Evolutionary conservation across 2,888 invertebrate species (phyloP), one percentile per base, ranked within the genome.

Genomic region (Drosophila subsilvestris): DNA sequence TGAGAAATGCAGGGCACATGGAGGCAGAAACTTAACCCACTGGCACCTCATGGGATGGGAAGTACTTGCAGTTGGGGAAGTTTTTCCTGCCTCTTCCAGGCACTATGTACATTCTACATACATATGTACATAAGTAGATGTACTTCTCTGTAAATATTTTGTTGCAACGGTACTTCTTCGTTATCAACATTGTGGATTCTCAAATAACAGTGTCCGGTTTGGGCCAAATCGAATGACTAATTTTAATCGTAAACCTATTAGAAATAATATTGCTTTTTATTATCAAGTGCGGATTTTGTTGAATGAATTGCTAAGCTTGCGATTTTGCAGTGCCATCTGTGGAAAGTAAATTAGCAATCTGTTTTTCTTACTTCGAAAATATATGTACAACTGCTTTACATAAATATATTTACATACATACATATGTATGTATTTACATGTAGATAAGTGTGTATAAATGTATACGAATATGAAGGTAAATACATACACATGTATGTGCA

Each of bases 11-110:
- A 83, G 58, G 67, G 42, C 53, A 75, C 60, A 43, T 69, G 80
- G 75, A 68, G 70, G 62, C 75, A 83, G 73, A 25, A 71, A 54
- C 63, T 81, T 86, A 86, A 80, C 75, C 86, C 81, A 56, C 70
- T 74, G 60, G 37, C 17, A 59, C 27, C 43, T 48, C 42, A 53
- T 49, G 43, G 69, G 45, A 58, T 32, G 47, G 5, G 32, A 17
- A 27, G 42, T 48, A 43, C 43, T 59, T 22, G 32, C 22, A 37
- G 5, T 12, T 37, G 37, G 14, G 37, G 14, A 6, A 37, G 37
- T 37, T 37, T 37, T 37, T 14, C 14, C 14, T 14, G 14, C 14
- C 37, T 5, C 14, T 10, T 32, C 1, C 1, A 12, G 4, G 32
- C 12, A 32, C 12, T 32, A 5, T 1, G 1, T 37, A 37, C 37